phyloP scores from a whole-genome alignment of 2,797 vertebrate genomes.

The Moxostoma hubbsi region DNA sequence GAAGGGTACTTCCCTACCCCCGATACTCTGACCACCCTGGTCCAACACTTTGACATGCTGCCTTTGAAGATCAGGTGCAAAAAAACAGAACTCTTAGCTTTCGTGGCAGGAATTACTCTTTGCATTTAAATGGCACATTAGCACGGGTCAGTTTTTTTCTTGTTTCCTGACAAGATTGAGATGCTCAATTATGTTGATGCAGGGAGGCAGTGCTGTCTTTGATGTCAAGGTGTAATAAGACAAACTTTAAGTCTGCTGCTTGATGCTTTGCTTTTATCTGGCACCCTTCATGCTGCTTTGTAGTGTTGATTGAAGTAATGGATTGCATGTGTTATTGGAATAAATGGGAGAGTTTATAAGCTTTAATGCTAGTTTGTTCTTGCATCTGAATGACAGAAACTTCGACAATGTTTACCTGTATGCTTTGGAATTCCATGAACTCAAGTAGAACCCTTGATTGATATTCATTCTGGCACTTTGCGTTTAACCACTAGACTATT shows the following conservation, averaged over 20 bases:
- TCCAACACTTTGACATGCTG: slow-evolving; percentile 38
- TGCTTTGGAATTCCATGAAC: slow-evolving; percentile 29
- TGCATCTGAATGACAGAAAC: slow-evolving; percentile 21
- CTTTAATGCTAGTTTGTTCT: slow-evolving; percentile 51
- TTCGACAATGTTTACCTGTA: slow-evolving; percentile 42
- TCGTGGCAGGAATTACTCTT: slow-evolving; percentile 68
- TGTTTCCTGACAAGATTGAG: slow-evolving; percentile 60
- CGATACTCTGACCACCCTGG: neutral
- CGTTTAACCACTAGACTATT: neutral
- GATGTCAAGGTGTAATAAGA: slow-evolving; percentile 57
- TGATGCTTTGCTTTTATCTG: slow-evolving; percentile 15
- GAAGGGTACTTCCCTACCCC: neutral
- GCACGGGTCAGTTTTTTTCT: slow-evolving; percentile 60
- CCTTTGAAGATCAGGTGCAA: slow-evolving; percentile 65
- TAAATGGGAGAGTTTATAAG: slow-evolving; percentile 49
- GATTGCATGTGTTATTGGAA: slow-evolving; percentile 41
- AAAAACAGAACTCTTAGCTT: slow-evolving; percentile 58
- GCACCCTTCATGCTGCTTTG: neutral
- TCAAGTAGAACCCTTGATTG: neutral
- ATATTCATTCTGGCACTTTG: slow-evolving; percentile 13
- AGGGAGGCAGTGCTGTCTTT: slow-evolving; percentile 40
- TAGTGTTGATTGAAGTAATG: slow-evolving; percentile 30
- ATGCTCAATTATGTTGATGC: slow-evolving; percentile 49
- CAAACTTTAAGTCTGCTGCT: slow-evolving; percentile 32
- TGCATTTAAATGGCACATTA: slow-evolving; percentile 79